Base-by-base conservation (phyloP, 2,797 vertebrate species). In the Peromyscus melanophrys region DNA sequence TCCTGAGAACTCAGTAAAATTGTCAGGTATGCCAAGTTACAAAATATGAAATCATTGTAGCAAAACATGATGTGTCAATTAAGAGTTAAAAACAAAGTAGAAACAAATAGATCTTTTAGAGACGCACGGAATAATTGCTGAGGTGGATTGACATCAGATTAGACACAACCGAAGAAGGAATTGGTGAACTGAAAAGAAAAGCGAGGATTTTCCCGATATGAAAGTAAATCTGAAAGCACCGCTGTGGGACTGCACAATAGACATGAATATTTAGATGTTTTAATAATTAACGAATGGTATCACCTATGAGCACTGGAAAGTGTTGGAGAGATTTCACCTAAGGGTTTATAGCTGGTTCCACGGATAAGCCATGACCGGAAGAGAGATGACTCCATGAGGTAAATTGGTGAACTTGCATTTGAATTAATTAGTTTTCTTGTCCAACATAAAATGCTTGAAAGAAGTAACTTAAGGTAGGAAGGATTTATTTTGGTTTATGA, bases 211-310 rank as follows among this genome's bases (percentile, higher is more conserved):
- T 83, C 69, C 16, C 2, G 29, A 78, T 29, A 37, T 0, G 2
- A 95, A 11, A 40, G 29, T 71, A 61, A 80, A 75, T 27, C 12
- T 57, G 73, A 65, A 87, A 65, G n/a, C 89, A 31, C 6, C 75
- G 40, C 49, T 85, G 23, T 76, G 75, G 40, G 59, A 71, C 31
- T 82, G 11, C 37, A 86, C 11, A 61, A 40, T n/a, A 89, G 40
- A 92, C 11, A 21, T n/a, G 31, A n/a, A 40, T 21, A n/a, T 52
- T 92, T 71, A 77, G n/a, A 49, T 25, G 11, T 85, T 52, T 82
- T 71, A 40, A 85, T 61, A 96, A 46, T 76, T 94, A 76, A 63
- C 55, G 8, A 92, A 34, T 89, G 86, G 61, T 11, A 29, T 71
- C 80, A 40, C 14, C 29, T 13, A 10, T 55, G 83, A 90, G 27